Evolutionary conservation across 2,797 vertebrate genomes (phyloP).

Genomic region (Brotula barbata): DNA sequence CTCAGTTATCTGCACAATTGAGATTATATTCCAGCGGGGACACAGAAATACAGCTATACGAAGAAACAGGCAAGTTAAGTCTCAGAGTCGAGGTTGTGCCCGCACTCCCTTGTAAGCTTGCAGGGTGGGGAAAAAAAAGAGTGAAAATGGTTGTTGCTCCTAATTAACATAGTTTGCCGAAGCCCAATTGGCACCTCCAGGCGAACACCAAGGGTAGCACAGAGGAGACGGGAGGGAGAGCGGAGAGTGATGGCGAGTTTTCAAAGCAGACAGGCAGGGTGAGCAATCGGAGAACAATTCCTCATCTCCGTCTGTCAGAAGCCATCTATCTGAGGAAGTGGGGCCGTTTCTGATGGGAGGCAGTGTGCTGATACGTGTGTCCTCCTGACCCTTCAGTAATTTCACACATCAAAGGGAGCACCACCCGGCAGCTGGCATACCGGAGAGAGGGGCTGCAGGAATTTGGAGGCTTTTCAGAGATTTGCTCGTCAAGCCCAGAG

Average conservation of each 20-base stretch:
- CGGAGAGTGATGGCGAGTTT: slow-evolving; percentile 10
- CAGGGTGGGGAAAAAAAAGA: slow-evolving; percentile 16
- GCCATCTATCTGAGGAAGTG: slow-evolving; percentile 64
- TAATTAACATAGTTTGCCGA: slow-evolving; percentile 64
- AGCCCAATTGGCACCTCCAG: slow-evolving; percentile 52
- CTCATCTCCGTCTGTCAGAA: slow-evolving; percentile 74
- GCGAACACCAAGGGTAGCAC: slow-evolving; percentile 49
- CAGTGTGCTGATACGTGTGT: slow-evolving; percentile 64
- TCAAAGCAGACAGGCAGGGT: slow-evolving; percentile 23
- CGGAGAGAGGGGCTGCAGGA: slow-evolving; percentile 62
- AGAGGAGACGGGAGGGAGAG: slow-evolving; percentile 33
- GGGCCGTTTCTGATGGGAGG: slow-evolving; percentile 62
- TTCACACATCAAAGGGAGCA: slow-evolving; percentile 77
- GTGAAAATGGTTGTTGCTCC: slow-evolving; percentile 54
- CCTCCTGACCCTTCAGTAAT: slow-evolving; percentile 69
- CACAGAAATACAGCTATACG: slow-evolving; percentile 29
- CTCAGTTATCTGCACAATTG: slow-evolving; percentile 38
- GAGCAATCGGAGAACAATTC: slow-evolving; percentile 60
- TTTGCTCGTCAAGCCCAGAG: slow-evolving; percentile 74
- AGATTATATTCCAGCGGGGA: slow-evolving; percentile 47
- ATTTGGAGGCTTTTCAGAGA: slow-evolving; percentile 77
- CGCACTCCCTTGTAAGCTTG: slow-evolving; percentile 41
- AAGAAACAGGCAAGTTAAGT: slow-evolving; percentile 13
- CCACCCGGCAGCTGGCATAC: slow-evolving; percentile 60
- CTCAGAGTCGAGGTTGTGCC: slow-evolving; percentile 25